Conservation (phyloP, 1,140 invertebrate genomes). For the Anoplophora glabripennis region DNA sequence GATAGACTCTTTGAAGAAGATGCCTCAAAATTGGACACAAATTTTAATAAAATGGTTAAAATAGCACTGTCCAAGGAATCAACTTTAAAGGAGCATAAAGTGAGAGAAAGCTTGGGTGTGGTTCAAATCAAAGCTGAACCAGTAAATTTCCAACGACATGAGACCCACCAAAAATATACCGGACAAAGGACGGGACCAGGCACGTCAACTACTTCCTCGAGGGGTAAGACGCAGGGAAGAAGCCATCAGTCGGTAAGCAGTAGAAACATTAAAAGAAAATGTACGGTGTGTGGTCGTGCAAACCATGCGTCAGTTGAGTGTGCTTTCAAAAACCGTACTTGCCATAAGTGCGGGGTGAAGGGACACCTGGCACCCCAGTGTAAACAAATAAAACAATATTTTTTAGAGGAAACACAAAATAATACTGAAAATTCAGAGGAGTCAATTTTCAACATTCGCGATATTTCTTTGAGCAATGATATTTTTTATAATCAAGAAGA, state of each 20-base stretch:
- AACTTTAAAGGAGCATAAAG: not conserved
- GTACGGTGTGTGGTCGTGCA: conserved; percentile 1
- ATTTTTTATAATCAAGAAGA: conserved; percentile 1
- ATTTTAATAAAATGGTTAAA: conserved; percentile 6
- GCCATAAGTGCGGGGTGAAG: conserved; percentile 13
- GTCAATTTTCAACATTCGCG: no score
- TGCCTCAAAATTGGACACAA: conserved; percentile 1
- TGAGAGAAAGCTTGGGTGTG: not conserved
- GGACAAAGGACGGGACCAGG: not conserved
- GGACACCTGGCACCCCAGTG: conserved; percentile 14
- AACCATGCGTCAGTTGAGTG: not conserved
- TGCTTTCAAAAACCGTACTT: conserved; percentile 5
- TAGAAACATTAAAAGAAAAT: not conserved
- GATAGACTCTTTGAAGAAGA: conserved; percentile 13
- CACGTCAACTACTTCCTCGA: not conserved
- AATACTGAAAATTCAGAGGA: not conserved
- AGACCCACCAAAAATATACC: not conserved
- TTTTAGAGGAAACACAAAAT: not conserved
- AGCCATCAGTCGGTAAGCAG: not conserved
- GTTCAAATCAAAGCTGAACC: not conserved
- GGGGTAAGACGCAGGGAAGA: not conserved
- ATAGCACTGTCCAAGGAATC: not conserved
- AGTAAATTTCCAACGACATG: not conserved
- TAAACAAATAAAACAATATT: not conserved
- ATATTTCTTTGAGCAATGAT: not conserved